A percentile compares a stretch with the other conserved stretches of the same genome.
Evolutionary conservation across 2,113 vertebrate species (phyloP).

Genomic region (Acanthisitta chloris): DNA sequence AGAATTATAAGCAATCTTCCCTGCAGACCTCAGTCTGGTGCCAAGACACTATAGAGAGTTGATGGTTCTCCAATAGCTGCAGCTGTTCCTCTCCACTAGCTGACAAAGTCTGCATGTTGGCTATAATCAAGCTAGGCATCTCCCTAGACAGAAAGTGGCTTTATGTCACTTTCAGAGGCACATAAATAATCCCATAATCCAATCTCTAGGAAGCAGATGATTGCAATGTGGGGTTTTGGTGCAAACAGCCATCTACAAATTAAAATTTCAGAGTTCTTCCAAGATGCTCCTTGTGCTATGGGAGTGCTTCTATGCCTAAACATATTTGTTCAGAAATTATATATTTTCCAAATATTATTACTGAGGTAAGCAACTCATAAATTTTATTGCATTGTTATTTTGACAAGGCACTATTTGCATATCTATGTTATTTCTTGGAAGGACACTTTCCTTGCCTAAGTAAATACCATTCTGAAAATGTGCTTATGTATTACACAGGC

Average conservation of each 20-base stretch:
- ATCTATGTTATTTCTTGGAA: not conserved
- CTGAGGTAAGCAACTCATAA: not conserved
- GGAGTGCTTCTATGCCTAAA: not conserved
- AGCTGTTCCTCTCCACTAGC: not conserved
- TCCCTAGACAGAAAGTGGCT: not conserved
- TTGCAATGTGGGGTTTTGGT: not conserved
- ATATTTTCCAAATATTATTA: not conserved
- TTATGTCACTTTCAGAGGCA: not conserved
- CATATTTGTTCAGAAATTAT: not conserved
- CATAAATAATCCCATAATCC: not conserved
- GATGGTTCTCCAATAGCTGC: not conserved
- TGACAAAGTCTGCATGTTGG: not conserved
- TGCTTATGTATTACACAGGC: not conserved
- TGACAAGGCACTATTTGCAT: not conserved
- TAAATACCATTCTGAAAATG: not conserved
- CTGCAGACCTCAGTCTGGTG: not conserved
- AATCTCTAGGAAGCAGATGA: not conserved
- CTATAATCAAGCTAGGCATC: not conserved
- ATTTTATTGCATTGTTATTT: not conserved
- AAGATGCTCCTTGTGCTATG: rapidly evolving
- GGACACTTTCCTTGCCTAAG: not conserved
- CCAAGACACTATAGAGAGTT: not conserved
- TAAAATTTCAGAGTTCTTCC: not conserved
- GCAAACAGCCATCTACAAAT: not conserved
- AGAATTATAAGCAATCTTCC: not conserved